Conservation (phyloP, 2,113 vertebrate species). For the Channa argus region DNA sequence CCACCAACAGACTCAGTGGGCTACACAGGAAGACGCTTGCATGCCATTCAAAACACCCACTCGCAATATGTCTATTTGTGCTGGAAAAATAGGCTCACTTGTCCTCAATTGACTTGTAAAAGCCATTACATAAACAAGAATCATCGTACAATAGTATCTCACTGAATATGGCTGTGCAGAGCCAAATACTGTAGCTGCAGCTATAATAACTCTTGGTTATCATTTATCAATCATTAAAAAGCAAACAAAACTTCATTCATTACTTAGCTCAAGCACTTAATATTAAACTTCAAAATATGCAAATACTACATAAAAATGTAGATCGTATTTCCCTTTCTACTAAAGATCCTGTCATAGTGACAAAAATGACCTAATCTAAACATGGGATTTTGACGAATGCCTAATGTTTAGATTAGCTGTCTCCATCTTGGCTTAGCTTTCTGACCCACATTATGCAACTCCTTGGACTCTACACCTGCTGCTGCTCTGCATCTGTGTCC, state of each 20-base stretch:
- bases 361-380: slow-evolving; percentile 27
- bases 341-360: slow-evolving; percentile 3
- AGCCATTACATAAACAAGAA: slow-evolving; percentile 33
- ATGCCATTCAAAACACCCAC: slow-evolving; percentile 47
- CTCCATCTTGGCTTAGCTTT: slow-evolving; percentile 27
- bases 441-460: slow-evolving; percentile 63
- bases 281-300: slow-evolving; percentile 2
- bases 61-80: slow-evolving; percentile 56
- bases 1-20: slow-evolving; percentile 59
- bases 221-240: slow-evolving; percentile 21
- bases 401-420: slow-evolving; percentile 24
- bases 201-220: background rate
- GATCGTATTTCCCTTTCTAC: slow-evolving; percentile 1
- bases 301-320: slow-evolving; percentile 6
- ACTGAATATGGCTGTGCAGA: slow-evolving; percentile 10
- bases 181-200: slow-evolving; percentile 20
- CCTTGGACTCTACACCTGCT: slow-evolving; percentile 50
- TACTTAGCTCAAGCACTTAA: background rate
- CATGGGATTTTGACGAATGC: slow-evolving; percentile 16
- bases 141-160: slow-evolving; percentile 9
- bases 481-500: slow-evolving; percentile 9
- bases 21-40: slow-evolving; percentile 63
- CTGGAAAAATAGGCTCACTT: slow-evolving; percentile 42
- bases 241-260: slow-evolving; percentile 19
- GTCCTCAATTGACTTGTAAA: slow-evolving; percentile 49